Evolutionary conservation across 1,140 invertebrate genomes (phyloP).

Genomic region (Brachionus paranguensis): DNA sequence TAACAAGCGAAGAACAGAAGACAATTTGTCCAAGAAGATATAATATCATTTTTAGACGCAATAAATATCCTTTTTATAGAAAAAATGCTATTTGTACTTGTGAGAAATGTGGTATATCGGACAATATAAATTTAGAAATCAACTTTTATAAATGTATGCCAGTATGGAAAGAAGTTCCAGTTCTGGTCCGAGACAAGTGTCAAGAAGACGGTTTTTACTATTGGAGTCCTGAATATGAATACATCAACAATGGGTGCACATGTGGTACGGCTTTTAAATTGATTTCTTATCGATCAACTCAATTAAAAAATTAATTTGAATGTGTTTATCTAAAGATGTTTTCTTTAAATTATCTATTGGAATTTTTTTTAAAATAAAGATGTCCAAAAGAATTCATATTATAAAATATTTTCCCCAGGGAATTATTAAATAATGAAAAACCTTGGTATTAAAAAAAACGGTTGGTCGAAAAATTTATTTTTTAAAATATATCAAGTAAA

Average conservation of each 20-base stretch:
- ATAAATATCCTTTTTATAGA: neutral
- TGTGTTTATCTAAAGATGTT: neutral
- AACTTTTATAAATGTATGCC: neutral
- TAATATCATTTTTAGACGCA: neutral
- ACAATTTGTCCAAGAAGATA: neutral
- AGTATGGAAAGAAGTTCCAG: neutral
- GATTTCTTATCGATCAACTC: neutral
- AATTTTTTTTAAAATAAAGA: neutral
- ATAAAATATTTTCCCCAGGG: no score
- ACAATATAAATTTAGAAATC: neutral
- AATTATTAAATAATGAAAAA: no score
- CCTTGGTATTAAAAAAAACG: no score
- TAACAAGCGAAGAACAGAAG: neutral
- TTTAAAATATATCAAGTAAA: no score
- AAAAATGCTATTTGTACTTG: neutral
- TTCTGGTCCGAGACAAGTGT: neutral
- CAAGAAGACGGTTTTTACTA: neutral
- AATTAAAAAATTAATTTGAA: neutral
- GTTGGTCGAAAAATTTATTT: no score
- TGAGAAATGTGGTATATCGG: neutral
- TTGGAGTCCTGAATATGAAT: neutral
- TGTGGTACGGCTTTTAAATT: neutral
- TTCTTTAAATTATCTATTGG: neutral
- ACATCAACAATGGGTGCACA: neutral
- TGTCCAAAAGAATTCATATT: no score